These are phyloP conservation scores for Promerops cafer DNA, from an alignment of 2,113 vertebrate genomes.

Conservation along the genomic window DNA sequence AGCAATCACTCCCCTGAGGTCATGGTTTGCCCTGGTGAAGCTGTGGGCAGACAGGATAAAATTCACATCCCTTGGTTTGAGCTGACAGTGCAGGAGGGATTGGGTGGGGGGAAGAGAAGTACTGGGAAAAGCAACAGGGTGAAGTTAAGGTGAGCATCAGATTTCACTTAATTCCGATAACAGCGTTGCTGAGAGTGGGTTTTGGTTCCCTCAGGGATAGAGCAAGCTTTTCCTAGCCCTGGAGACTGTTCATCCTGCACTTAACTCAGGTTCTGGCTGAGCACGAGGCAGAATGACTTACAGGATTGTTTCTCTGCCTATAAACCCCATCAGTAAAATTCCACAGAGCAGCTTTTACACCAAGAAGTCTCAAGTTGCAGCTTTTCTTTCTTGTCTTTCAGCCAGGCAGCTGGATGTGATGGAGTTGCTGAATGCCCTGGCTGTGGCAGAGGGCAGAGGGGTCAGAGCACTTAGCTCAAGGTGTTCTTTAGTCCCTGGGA, in stretches of 20 bases:
- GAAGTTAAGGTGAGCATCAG: neutral
- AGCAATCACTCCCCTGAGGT: neutral
- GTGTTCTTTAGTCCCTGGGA: neutral
- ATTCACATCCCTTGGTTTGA: neutral
- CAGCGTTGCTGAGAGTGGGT: neutral
- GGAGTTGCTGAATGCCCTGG: constrained; percentile 3
- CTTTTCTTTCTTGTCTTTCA: neutral
- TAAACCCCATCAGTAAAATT: constrained; percentile 47
- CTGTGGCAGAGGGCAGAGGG: constrained; percentile 12
- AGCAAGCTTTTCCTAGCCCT: neutral
- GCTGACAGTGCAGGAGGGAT: neutral
- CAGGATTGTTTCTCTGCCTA: constrained; percentile 37
- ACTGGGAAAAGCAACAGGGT: neutral
- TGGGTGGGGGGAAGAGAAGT: neutral
- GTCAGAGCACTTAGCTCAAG: neutral
- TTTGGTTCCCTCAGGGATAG: neutral
- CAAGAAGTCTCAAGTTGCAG: constrained; percentile 34
- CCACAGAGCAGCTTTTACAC: constrained; percentile 23
- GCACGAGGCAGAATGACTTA: constrained; percentile 40
- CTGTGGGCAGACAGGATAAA: neutral
- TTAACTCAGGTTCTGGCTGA: constrained; percentile 47
- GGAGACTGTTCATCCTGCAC: constrained; percentile 29
- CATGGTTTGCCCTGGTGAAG: neutral
- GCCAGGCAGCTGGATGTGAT: constrained; percentile 9
- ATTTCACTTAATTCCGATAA: constrained; percentile 21